phyloP scores from a whole-genome alignment of 1,140 invertebrate genomes.

The Radopholus similis region DNA sequence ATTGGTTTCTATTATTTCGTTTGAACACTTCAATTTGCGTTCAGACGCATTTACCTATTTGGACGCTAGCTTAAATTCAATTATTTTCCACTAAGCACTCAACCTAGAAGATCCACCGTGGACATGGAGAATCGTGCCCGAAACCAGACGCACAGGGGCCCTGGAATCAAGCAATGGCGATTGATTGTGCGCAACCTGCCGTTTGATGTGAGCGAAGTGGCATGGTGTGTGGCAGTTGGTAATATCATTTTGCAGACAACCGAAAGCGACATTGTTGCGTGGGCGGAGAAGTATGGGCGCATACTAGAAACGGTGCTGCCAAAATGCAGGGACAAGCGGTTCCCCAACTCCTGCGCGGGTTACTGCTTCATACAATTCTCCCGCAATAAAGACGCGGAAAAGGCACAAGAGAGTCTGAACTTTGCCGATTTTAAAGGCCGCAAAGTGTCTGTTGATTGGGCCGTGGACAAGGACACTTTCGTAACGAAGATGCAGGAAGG shows the following conservation, averaged over 20 bases:
- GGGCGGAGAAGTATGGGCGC: slow-evolving; percentile 24
- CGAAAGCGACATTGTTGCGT: slow-evolving; percentile 36
- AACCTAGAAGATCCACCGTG: too few relatives aligned
- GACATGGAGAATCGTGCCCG: too few relatives aligned
- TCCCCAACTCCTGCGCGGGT: slow-evolving; percentile 47
- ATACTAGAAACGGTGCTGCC: slow-evolving; percentile 37
- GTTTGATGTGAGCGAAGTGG: slow-evolving; percentile 40
- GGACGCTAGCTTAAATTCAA: too few relatives aligned
- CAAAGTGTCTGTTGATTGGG: slow-evolving; percentile 47
- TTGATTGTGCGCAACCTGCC: slow-evolving; percentile 46
- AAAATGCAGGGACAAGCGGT: slow-evolving; percentile 38
- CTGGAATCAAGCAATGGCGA: slow-evolving; percentile 34
- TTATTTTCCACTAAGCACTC: too few relatives aligned
- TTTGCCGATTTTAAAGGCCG: slow-evolving; percentile 45
- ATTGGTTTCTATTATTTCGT: too few relatives aligned
- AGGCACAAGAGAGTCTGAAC: slow-evolving; percentile 34
- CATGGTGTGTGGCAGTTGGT: background rate
- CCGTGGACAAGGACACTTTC: slow-evolving; percentile 40
- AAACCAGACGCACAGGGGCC: background rate
- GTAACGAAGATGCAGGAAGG: slow-evolving; percentile 20
- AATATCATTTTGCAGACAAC: slow-evolving; percentile 40
- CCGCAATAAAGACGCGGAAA: slow-evolving; percentile 22
- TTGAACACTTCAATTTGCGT: too few relatives aligned
- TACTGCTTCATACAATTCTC: slow-evolving; percentile 46
- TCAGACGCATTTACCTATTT: too few relatives aligned